Base-by-base conservation (phyloP, 1,140 invertebrate genomes). In the Heterodera schachtii region DNA sequence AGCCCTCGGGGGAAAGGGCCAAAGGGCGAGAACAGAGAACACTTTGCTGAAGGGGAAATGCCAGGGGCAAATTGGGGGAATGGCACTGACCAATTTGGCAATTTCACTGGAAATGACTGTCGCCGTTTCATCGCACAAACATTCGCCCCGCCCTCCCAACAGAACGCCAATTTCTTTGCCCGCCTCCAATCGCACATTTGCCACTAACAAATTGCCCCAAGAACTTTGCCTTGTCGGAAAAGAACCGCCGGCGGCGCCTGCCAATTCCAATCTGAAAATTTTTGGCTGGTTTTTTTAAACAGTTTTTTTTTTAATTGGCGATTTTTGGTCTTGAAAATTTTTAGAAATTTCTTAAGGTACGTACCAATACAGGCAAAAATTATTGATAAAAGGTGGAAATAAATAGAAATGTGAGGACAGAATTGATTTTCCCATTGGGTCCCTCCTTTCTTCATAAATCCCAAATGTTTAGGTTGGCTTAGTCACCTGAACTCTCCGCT, bases 211-310 rank as follows among this genome's bases (percentile, higher is more conserved):
- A 16, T 75, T 79, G 43, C 85, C 84, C 21, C 67, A 41, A 49
- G 73, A 67, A 16, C 74, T 64, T 7, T 43, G 19, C 60, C 76
- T 79, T 21, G 44, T n/a, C 4, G 66, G 64, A 19, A 85, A 73
- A 11, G 67, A 11, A 3, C 84, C 84, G 3, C 84, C 84, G 19
- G 84, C 31, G n/a, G 85, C 84, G 46, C 85, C 84, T 78, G 78
- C 78, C 57, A 85, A 21, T 31, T 85, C 85, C 46, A 85, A 47
- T 64, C 81, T 83, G 66, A 78, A 74, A 83, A n/a, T n/a, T n/a
- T n/a, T n/a, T n/a, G n/a, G n/a, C n/a, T n/a, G n/a, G n/a, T n/a
- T n/a, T n/a, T n/a, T n/a, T n/a, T n/a, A n/a, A n/a, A n/a, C n/a
- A n/a, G n/a, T n/a, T n/a, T n/a, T n/a, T n/a, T n/a, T n/a, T n/a